Base-by-base conservation (phyloP, 2,113 vertebrate species). In the Coptodon bakossiorum region DNA sequence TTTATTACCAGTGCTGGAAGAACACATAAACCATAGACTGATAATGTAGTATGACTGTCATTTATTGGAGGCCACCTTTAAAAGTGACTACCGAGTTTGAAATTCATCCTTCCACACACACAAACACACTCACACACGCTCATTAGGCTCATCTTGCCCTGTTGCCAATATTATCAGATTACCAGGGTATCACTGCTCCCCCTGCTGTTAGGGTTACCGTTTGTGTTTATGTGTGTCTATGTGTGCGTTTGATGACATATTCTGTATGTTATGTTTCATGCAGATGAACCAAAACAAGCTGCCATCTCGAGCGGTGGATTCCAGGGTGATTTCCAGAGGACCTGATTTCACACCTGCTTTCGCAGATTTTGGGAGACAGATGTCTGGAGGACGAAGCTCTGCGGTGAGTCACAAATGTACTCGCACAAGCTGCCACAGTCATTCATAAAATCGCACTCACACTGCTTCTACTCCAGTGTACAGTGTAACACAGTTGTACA, bases 301-400 rank as follows among this genome's bases (percentile, higher is more conserved):
- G 95, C 96, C 98, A 0, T 90, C 97, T 63, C 93, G 99, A 82
- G 95, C 95, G 9, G 96, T 97, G 90, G 98, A 99, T 89, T 94
- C 98, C 89, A 96, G 98, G 80, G 96, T 98, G 84, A 96, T 99
- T 93, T 97, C 97, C 90, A 97, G 98, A 89, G 98, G 98, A 88
- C 98, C 99, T 1, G 99, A 99, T 90, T 99, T 99, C 96, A 99
- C 99, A 2, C 99, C 99, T 7, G 98, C 99, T 63, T 99, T 98
- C 24, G 99, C 99, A 45, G 99, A 99, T 91, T 99, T 99, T 92
- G 97, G 98, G 92, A 97, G 98, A 87, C 98, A 97, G 83, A 94
- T 97, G 84, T 91, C 97, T 0, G 97, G 97, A 82, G 97, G 97
- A 90, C 97, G 98, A 93, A 98, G 97, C 36, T 87, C 97, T n/a